These are phyloP conservation scores for Pagetopsis macropterus DNA, from an alignment of 2,797 vertebrate genomes.

Conservation along the genomic window DNA sequence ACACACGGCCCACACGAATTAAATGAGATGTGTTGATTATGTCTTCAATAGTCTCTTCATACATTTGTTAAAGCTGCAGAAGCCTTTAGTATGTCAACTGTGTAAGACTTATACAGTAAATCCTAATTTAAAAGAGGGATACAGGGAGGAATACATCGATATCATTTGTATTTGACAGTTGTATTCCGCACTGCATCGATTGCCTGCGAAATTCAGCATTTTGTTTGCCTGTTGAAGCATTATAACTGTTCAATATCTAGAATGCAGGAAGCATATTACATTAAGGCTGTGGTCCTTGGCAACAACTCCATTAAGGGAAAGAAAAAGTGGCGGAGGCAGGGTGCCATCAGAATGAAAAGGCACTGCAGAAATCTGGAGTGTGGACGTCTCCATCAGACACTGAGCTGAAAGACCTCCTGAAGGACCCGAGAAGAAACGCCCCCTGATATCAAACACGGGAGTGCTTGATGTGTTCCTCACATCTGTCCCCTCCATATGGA, in stretches of 20 bases:
- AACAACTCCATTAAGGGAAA: slow-evolving; percentile 18
- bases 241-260: slow-evolving; percentile 32
- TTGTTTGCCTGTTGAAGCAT: slow-evolving; percentile 12
- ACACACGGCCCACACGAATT: not conserved
- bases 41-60: not conserved
- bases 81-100: not conserved
- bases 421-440: slow-evolving; percentile 30
- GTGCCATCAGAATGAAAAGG: slow-evolving; percentile 18
- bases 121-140: slow-evolving; percentile 30
- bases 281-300: slow-evolving; percentile 17
- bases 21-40: slow-evolving; percentile 3
- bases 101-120: slow-evolving; percentile 6
- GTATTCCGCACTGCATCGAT: slow-evolving; percentile 48
- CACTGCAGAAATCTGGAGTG: slow-evolving; percentile 21
- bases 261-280: slow-evolving; percentile 14
- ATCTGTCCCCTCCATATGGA: slow-evolving; percentile 71
- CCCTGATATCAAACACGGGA: slow-evolving; percentile 42
- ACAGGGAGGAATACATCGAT: slow-evolving; percentile 27
- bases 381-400: slow-evolving; percentile 18
- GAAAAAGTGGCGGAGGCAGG: not conserved
- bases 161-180: slow-evolving; percentile 46
- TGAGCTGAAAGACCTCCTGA: slow-evolving; percentile 11
- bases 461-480: slow-evolving; percentile 59
- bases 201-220: slow-evolving; percentile 37
- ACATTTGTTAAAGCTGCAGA: slow-evolving; percentile 12